phyloP scores from a whole-genome alignment of 2,797 vertebrate species.

The Coendou prehensilis region DNA sequence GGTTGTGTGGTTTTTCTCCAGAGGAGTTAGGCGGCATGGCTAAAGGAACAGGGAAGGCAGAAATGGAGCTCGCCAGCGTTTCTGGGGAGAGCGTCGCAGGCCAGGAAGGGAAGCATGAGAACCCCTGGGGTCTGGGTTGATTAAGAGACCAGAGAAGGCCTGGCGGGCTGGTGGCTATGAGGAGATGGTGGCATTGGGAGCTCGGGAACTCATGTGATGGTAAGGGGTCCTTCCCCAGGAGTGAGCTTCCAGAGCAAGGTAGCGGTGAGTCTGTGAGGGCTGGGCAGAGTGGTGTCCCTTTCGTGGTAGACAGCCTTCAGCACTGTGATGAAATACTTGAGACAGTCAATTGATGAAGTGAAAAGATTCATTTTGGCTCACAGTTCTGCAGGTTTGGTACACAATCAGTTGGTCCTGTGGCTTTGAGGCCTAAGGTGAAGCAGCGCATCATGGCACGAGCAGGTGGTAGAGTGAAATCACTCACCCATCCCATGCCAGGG shows the following conservation, averaged over 20 bases:
- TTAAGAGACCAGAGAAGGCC: background rate
- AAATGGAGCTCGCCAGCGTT: background rate
- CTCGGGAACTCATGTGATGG: background rate
- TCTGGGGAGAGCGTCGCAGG: background rate
- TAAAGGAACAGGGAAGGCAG: background rate
- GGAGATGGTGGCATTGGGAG: background rate
- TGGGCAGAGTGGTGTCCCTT: background rate
- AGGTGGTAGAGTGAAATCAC: background rate
- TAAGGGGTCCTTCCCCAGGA: background rate
- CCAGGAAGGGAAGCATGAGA: background rate
- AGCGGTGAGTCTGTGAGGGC: background rate
- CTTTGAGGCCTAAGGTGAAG: background rate
- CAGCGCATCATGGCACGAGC: background rate
- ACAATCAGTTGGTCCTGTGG: background rate
- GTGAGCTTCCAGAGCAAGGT: background rate
- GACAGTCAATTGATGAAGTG: background rate
- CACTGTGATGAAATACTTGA: background rate
- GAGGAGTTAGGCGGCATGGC: background rate
- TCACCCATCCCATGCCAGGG: background rate
- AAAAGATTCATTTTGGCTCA: background rate
- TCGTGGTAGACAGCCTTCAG: background rate
- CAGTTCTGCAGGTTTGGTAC: background rate
- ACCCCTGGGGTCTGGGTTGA: too few species aligned
- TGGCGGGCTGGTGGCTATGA: too few species aligned
- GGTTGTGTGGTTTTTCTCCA: background rate